These are phyloP conservation scores for Euura lappo DNA, from an alignment of 1,140 invertebrate species.

Conservation along the genomic window DNA sequence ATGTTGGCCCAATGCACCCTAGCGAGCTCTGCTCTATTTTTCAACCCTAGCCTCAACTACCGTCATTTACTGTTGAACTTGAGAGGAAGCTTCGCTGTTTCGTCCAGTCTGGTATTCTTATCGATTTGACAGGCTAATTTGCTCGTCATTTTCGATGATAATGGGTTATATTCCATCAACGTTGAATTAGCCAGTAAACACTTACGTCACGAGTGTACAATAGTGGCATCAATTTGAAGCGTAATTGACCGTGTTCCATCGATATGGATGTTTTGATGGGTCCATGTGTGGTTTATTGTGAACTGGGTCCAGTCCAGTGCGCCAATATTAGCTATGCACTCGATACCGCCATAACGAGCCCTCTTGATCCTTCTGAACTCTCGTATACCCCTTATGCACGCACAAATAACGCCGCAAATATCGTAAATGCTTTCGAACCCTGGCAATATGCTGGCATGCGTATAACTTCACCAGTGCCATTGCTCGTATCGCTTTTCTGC, in stretches of 20 bases:
- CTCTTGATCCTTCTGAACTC: slow-evolving; percentile 25
- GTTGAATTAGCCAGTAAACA: no score
- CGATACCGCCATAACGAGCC: slow-evolving; percentile 45
- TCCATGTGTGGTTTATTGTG: slow-evolving; percentile 34
- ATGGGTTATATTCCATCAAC: no score
- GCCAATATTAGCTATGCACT: slow-evolving; percentile 54
- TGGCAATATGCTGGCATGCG: slow-evolving; percentile 41
- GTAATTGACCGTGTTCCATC: background rate
- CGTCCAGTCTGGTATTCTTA: no score
- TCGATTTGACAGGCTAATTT: no score
- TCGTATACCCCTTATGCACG: slow-evolving; percentile 19
- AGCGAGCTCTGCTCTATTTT: no score
- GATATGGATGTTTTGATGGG: background rate
- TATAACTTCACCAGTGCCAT: slow-evolving; percentile 13
- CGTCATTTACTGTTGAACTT: no score
- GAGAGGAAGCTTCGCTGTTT: no score
- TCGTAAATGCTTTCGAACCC: slow-evolving; percentile 49
- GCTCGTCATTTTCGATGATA: no score
- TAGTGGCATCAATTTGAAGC: background rate
- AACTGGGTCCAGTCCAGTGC: slow-evolving; percentile 39
- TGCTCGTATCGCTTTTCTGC: no score
- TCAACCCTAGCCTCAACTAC: no score
- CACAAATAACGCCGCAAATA: slow-evolving; percentile 50
- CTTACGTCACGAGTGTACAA: background rate
- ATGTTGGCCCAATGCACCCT: no score